Evolutionary conservation across 2,113 vertebrate genomes (phyloP).

Genomic region (Notarius lentiginosus): DNA sequence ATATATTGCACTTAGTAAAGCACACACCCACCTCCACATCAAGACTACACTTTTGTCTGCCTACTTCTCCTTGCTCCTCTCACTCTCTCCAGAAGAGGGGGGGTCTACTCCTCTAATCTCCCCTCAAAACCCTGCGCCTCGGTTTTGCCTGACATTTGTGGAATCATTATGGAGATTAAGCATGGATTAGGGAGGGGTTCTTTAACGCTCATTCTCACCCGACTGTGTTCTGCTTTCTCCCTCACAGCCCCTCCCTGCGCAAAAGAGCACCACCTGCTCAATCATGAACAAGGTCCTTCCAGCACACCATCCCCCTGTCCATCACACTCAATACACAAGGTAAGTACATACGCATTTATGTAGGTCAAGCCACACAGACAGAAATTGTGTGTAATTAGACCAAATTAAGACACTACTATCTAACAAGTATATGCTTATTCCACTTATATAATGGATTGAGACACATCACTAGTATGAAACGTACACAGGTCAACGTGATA

Average conservation of each 20-base stretch:
- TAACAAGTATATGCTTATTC: not conserved
- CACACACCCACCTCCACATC: not conserved
- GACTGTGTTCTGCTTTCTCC: slow-evolving; percentile 15
- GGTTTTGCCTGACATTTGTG: slow-evolving; percentile 41
- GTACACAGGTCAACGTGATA: not conserved
- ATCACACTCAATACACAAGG: not conserved
- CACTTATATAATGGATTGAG: not conserved
- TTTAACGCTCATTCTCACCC: slow-evolving; percentile 24
- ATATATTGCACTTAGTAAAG: not conserved
- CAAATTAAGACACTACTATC: not conserved
- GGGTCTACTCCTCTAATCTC: slow-evolving; percentile 49
- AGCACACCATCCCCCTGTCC: not conserved
- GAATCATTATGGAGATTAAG: slow-evolving; percentile 63
- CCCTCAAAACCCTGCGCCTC: slow-evolving; percentile 15
- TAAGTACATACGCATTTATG: not conserved
- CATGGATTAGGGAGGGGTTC: slow-evolving; percentile 53
- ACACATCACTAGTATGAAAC: not conserved
- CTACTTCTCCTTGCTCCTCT: not conserved
- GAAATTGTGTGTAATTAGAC: not conserved
- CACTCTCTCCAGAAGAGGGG: slow-evolving; percentile 14
- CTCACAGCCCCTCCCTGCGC: not conserved
- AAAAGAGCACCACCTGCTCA: slow-evolving; percentile 24
- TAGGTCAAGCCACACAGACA: not conserved
- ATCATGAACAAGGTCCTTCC: not conserved
- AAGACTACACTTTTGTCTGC: not conserved